phyloP scores from a whole-genome alignment of 2,797 vertebrate species.

The Karalla daura region DNA sequence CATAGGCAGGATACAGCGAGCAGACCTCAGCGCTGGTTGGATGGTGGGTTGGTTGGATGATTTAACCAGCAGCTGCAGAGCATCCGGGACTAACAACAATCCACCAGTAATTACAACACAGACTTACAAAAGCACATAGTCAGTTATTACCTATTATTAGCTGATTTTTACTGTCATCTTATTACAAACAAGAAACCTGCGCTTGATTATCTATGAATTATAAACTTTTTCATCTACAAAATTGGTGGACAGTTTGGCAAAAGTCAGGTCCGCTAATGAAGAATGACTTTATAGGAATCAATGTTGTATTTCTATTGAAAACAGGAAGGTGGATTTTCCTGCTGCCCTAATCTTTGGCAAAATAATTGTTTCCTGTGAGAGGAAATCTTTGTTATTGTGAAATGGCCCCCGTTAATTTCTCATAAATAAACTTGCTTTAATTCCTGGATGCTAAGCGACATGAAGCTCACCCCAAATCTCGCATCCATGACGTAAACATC shows the following conservation, averaged over 20 bases:
- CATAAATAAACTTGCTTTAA: too few relatives aligned
- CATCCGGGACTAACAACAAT: background rate
- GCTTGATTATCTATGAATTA: background rate
- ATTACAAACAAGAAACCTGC: background rate
- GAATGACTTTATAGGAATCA: background rate
- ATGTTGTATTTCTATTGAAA: background rate
- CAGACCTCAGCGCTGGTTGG: background rate
- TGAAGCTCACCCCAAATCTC: too few relatives aligned
- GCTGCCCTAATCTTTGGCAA: too few relatives aligned
- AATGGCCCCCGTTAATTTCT: too few relatives aligned
- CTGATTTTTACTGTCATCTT: background rate
- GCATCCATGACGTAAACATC: too few relatives aligned
- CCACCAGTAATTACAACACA: background rate
- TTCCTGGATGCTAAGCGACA: too few relatives aligned
- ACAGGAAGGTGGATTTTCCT: background rate
- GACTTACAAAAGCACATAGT: too few relatives aligned
- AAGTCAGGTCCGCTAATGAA: background rate
- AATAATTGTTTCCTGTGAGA: too few relatives aligned
- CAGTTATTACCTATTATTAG: background rate
- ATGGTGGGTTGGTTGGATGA: background rate
- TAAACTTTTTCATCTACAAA: background rate
- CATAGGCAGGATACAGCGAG: background rate
- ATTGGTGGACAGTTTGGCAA: background rate
- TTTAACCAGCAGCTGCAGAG: too few relatives aligned
- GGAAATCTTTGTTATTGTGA: too few relatives aligned